A percentile compares a stretch with the other conserved stretches of the same genome.
These are phyloP conservation scores for Salpingus planirostris DNA, from an alignment of 2,888 invertebrate genomes.

Conservation along the genomic window DNA sequence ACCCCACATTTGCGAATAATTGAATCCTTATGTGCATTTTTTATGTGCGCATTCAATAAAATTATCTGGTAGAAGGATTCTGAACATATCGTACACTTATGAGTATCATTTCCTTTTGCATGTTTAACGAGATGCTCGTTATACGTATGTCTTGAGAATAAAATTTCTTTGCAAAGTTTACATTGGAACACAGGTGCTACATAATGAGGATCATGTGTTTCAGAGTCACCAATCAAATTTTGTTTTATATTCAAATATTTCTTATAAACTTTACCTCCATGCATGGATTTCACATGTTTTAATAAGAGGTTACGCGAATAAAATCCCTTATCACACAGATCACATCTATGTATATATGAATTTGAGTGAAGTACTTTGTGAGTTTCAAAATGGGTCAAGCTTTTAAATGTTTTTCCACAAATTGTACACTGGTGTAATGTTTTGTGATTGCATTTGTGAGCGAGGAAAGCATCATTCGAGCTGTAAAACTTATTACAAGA, in stretches of 20 bases:
- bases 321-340: slow-evolving; percentile 53
- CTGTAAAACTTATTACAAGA: not conserved
- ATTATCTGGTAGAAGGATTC: too few relatives aligned
- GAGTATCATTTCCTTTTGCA: too few relatives aligned
- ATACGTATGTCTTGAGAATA: too few relatives aligned
- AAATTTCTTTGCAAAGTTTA: too few relatives aligned
- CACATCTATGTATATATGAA: slow-evolving; percentile 52
- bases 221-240: too few relatives aligned
- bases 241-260: too few relatives aligned
- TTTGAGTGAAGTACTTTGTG: slow-evolving; percentile 45
- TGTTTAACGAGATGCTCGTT: too few relatives aligned
- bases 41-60: too few relatives aligned
- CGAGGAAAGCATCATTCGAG: not conserved
- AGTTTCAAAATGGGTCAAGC: slow-evolving; percentile 11
- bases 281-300: slow-evolving; percentile 52
- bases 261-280: slow-evolving; percentile 48
- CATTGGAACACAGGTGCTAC: too few relatives aligned
- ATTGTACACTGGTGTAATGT: not conserved
- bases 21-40: too few relatives aligned
- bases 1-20: not conserved
- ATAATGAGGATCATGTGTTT: too few relatives aligned
- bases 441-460: not conserved
- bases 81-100: too few relatives aligned
- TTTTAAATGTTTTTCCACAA: not conserved
- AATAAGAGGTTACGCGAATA: slow-evolving; percentile 50